Evolutionary conservation across 92 coral and sea anemone species (phyloP).

Genomic region (Palythoa grandis): DNA sequence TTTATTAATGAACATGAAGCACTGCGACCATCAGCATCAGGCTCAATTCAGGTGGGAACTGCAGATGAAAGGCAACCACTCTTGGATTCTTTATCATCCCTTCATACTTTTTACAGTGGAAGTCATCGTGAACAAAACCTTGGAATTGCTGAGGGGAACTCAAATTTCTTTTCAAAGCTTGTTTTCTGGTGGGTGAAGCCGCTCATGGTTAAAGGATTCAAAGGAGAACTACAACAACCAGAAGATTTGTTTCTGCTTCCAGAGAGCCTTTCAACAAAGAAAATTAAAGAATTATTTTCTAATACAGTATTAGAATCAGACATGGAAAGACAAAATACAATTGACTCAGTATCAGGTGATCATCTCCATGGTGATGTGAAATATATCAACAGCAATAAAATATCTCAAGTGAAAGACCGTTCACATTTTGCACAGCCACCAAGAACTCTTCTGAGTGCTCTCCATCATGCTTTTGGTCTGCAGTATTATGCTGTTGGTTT

Average conservation of each 20-base stretch:
- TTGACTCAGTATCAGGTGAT: constrained; percentile 6
- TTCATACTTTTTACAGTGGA: constrained; percentile 86
- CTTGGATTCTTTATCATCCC: constrained; percentile 60
- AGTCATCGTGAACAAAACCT: constrained; percentile 73
- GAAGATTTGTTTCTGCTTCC: constrained; percentile 87
- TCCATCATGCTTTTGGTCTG: constrained; percentile 91
- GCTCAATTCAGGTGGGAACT: constrained; percentile 6
- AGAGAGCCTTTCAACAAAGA: constrained; percentile 70
- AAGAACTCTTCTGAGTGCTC: constrained; percentile 77
- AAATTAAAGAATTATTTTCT: constrained; percentile 63
- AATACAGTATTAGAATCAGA: neutral
- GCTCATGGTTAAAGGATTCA: constrained; percentile 81
- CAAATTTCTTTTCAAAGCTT: constrained; percentile 77
- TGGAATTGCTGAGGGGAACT: constrained; percentile 80
- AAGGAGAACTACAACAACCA: constrained; percentile 68
- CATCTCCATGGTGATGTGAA: constrained; percentile 23
- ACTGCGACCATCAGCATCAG: constrained; percentile 27
- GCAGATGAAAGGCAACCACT: constrained; percentile 64
- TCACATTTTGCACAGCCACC: constrained; percentile 28
- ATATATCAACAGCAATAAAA: neutral
- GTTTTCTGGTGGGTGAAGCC: constrained; percentile 93
- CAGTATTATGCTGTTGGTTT: constrained; percentile 92
- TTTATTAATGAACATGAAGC: neutral
- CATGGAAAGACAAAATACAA: neutral
- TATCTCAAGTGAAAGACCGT: neutral